Percentiles rank a stretch among this genome's conserved stretches.
phyloP scores from a whole-genome alignment of 2,888 invertebrate species.

The Epinotia bilunana region DNA sequence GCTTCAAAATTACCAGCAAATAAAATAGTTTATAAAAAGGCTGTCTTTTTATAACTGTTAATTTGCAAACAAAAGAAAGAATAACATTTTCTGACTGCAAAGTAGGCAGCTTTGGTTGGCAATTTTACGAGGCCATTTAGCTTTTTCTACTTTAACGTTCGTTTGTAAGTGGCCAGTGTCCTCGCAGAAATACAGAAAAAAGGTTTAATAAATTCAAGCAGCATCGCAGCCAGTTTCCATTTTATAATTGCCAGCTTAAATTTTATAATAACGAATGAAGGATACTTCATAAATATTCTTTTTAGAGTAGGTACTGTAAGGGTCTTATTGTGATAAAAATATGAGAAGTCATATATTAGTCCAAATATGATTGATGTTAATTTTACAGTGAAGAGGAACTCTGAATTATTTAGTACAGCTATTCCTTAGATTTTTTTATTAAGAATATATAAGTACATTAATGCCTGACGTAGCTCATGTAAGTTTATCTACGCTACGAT shows the following conservation, averaged over 20 bases:
- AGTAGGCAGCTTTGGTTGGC: constrained; percentile 30
- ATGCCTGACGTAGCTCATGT: neutral
- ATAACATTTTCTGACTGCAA: constrained; percentile 25
- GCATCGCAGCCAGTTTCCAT: constrained; percentile 1
- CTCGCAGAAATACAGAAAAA: constrained; percentile 15
- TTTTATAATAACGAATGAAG: neutral
- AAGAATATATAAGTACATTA: neutral
- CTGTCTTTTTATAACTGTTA: constrained; percentile 4
- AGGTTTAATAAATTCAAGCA: constrained; percentile 15
- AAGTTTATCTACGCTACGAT: neutral
- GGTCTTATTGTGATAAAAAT: too few species aligned
- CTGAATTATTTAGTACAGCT: neutral
- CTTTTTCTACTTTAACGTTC: constrained; percentile 22
- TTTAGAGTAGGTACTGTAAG: too few species aligned
- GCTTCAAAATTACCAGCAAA: neutral
- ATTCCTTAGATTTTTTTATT: neutral
- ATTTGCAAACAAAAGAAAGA: constrained; percentile 13
- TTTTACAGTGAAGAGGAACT: neutral
- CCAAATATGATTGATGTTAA: too few species aligned
- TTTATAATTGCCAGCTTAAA: constrained; percentile 6
- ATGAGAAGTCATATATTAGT: too few species aligned
- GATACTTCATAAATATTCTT: too few species aligned
- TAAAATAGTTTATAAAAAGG: neutral
- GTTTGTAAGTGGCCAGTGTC: constrained; percentile 34
- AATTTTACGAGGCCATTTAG: constrained; percentile 36